These are phyloP conservation scores for Ammospiza nelsoni DNA, from an alignment of 2,113 vertebrate species.

Conservation along the genomic window DNA sequence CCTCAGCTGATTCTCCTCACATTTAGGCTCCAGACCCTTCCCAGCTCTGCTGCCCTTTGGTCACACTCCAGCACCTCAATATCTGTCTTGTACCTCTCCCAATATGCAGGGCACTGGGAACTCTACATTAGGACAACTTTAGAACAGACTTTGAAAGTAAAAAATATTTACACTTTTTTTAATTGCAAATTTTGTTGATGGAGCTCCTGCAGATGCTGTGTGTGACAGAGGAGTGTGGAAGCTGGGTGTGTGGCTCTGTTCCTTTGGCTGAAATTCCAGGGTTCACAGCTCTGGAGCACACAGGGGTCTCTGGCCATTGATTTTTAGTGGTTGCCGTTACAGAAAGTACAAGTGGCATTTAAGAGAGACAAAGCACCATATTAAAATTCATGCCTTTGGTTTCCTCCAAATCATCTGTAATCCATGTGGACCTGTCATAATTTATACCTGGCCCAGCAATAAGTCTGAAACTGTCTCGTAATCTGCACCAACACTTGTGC, in stretches of 20 bases:
- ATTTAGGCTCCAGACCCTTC: not conserved
- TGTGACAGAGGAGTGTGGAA: not conserved
- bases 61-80: fast-evolving
- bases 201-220: not conserved
- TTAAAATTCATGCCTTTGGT: constrained; percentile 57
- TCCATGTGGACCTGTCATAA: constrained; percentile 28
- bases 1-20: not conserved
- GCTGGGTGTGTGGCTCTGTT: not conserved
- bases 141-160: not conserved
- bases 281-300: not conserved
- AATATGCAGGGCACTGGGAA: fast-evolving
- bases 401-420: constrained; percentile 44
- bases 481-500: not conserved
- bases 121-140: not conserved
- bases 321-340: constrained; percentile 37
- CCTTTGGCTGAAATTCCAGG: not conserved
- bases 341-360: not conserved
- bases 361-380: constrained; percentile 31
- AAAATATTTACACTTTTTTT: fast-evolving
- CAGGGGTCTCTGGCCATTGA: not conserved
- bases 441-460: constrained; percentile 27
- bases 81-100: not conserved
- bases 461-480: constrained; percentile 26
- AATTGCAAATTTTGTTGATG: not conserved
- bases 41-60: not conserved